A percentile compares a stretch with the other conserved stretches of the same genome.
Conservation (phyloP, 2,888 invertebrate genomes). For the Drosophila setosimentum region DNA sequence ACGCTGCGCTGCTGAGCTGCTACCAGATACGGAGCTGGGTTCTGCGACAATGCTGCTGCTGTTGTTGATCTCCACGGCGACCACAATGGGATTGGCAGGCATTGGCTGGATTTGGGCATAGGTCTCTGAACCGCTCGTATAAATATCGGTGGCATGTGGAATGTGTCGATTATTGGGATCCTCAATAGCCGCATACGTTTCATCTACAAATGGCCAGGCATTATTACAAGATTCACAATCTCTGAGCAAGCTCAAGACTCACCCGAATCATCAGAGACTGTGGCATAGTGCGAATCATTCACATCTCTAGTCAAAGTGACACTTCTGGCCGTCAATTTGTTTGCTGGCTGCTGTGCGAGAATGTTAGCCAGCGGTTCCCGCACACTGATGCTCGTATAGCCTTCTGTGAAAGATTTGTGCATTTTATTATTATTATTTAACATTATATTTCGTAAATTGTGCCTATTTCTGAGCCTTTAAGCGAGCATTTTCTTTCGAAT, state of each 20-base stretch:
- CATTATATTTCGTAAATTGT: too few species aligned
- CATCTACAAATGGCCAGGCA: constrained; percentile 86
- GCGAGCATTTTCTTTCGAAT: too few species aligned
- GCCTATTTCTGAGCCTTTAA: too few species aligned
- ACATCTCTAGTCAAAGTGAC: constrained; percentile 83
- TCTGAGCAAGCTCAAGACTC: constrained; percentile 42
- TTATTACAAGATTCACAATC: neutral
- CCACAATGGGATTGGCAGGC: constrained; percentile 84
- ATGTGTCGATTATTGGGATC: constrained; percentile 87
- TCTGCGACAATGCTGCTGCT: constrained; percentile 53
- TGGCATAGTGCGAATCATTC: constrained; percentile 92
- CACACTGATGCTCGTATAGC: constrained; percentile 96
- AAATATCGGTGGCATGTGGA: constrained; percentile 86
- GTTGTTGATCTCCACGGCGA: constrained; percentile 84
- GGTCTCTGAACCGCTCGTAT: constrained; percentile 93
- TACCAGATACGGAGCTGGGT: constrained; percentile 24
- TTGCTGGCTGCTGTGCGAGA: constrained; percentile 87
- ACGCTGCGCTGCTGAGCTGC: constrained; percentile 29
- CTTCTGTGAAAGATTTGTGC: constrained; percentile 87
- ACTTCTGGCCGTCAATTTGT: constrained; percentile 84
- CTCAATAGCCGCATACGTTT: constrained; percentile 96
- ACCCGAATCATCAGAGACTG: constrained; percentile 96
- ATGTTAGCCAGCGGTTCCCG: constrained; percentile 94
- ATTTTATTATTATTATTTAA: constrained; percentile 4
- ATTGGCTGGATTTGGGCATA: constrained; percentile 93